These are phyloP conservation scores for Capitella teleta DNA, from an alignment of 1,140 invertebrate species.

Conservation along the genomic window DNA sequence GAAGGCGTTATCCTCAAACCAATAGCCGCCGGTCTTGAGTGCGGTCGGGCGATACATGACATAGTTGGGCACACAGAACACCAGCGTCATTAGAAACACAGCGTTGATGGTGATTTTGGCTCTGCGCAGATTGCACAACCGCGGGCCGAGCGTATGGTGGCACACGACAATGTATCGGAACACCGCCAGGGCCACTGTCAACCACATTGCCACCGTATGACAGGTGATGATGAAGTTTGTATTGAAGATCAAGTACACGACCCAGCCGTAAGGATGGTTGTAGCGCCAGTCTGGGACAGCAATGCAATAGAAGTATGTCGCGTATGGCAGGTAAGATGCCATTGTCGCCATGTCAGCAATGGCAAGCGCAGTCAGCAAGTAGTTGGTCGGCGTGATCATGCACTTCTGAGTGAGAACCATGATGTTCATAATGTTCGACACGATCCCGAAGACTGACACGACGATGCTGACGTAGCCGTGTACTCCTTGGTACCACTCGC, in stretches of 20 bases:
- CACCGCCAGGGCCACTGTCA: constrained; percentile 81
- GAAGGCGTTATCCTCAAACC: background rate
- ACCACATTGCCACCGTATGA: constrained; percentile 86
- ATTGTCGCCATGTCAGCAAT: constrained; percentile 75
- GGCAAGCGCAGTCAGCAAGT: constrained; percentile 70
- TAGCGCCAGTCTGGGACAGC: constrained; percentile 5
- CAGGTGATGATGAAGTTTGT: constrained; percentile 62
- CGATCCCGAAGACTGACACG: constrained; percentile 74
- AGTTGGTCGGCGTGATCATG: constrained; percentile 71
- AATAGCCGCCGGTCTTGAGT: constrained; percentile 4
- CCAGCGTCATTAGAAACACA: constrained; percentile 58
- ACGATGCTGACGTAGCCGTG: constrained; percentile 60
- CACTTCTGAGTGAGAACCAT: constrained; percentile 74
- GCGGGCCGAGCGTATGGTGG: constrained; percentile 57
- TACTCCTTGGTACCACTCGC: constrained; percentile 34
- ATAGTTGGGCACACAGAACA: constrained; percentile 68
- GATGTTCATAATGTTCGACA: constrained; percentile 82
- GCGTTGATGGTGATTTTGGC: constrained; percentile 63
- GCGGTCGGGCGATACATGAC: constrained; percentile 23
- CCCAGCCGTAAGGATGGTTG: constrained; percentile 5
- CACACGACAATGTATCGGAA: constrained; percentile 85
- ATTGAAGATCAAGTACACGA: constrained; percentile 28
- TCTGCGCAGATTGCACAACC: constrained; percentile 59
- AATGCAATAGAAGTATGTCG: constrained; percentile 49
- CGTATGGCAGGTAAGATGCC: constrained; percentile 74